Base-by-base conservation (phyloP, 2,797 vertebrate species). In the Thalassophryne amazonica region DNA sequence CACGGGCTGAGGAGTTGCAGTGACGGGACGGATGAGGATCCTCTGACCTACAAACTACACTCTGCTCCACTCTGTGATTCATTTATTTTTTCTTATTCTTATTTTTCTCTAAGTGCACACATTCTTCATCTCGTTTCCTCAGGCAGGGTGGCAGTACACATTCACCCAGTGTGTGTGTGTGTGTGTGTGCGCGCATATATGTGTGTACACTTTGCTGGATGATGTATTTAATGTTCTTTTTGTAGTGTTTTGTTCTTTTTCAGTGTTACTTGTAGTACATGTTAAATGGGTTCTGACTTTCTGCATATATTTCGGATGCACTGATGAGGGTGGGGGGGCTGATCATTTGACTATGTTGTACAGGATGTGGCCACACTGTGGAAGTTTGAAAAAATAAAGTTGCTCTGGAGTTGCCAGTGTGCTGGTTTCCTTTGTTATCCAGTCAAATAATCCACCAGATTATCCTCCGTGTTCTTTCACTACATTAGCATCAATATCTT, bases 341-440 rank as follows among this genome's bases (percentile, higher is more conserved):
- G 21, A 60, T 23, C 21, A 75, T 65, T 69, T 42, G 50, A 66
- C 66, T 68, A 80, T 76, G 85, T 85, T 86, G 84, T 86, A 87
- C 72, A 84, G 69, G 29, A 55, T 66, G 41, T 73, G 47, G 56
- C 45, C 22, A 45, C 39, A 51, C 27, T 63, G 68, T 76, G 37
- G 57, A 60, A 38, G 10, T 53, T 56, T 75, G 64, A 69, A 55
- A 69, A 53, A 86, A 84, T 88, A 87, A 89, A 88, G 46, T 18
- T 43, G 37, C 55, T 59, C n/a, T 52, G 4, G 2, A 24, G 30
- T 43, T 24, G 31, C 35, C 7, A 0, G 6, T 52, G 23, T 57
- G 3, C 6, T 38, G 3, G 7, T 36, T 58, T 52, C n/a, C n/a
- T n/a, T n/a, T n/a, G n/a, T n/a, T n/a, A n/a, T n/a, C n/a, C n/a